A percentile compares a stretch with the other conserved stretches of the same genome.
Conservation (phyloP, 2,888 invertebrate genomes). For the Drosophila quinaria region DNA sequence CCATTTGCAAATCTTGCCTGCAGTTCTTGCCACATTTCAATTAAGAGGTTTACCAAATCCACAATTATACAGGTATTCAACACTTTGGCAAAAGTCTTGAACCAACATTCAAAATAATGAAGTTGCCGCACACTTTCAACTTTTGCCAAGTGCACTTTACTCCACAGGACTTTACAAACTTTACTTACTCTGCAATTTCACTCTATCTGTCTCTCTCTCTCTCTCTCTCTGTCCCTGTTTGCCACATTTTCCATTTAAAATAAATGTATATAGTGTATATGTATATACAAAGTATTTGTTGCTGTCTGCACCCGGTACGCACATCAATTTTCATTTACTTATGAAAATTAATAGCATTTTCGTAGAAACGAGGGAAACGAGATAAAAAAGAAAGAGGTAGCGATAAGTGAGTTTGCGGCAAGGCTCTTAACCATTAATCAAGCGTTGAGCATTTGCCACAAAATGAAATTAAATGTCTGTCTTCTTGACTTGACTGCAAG, state of each 20-base stretch:
- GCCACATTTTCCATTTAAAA: slow-evolving; percentile 1
- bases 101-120: slow-evolving; percentile 3
- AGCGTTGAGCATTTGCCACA: slow-evolving; percentile 28
- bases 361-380: slow-evolving; percentile 8
- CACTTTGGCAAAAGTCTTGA: slow-evolving; percentile 20
- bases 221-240: not conserved
- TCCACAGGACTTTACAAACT: slow-evolving; percentile 11
- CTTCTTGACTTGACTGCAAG: slow-evolving; percentile 20
- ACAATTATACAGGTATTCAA: slow-evolving; percentile 10
- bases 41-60: slow-evolving; percentile 12
- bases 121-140: slow-evolving; percentile 9
- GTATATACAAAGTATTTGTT: slow-evolving; percentile 3
- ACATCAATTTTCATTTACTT: slow-evolving; percentile 60
- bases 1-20: not conserved
- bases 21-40: slow-evolving; percentile 20
- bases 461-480: slow-evolving; percentile 44
- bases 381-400: slow-evolving; percentile 10
- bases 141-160: slow-evolving; percentile 24
- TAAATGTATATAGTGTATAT: not conserved
- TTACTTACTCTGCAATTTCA: slow-evolving; percentile 11
- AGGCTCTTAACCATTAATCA: slow-evolving; percentile 48
- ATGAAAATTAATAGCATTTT: slow-evolving; percentile 64
- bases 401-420: slow-evolving; percentile 12
- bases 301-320: slow-evolving; percentile 12
- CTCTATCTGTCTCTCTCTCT: not conserved